Evolutionary conservation across 2,113 vertebrate species (phyloP).

Genomic region (Cynopterus brachyotis): DNA sequence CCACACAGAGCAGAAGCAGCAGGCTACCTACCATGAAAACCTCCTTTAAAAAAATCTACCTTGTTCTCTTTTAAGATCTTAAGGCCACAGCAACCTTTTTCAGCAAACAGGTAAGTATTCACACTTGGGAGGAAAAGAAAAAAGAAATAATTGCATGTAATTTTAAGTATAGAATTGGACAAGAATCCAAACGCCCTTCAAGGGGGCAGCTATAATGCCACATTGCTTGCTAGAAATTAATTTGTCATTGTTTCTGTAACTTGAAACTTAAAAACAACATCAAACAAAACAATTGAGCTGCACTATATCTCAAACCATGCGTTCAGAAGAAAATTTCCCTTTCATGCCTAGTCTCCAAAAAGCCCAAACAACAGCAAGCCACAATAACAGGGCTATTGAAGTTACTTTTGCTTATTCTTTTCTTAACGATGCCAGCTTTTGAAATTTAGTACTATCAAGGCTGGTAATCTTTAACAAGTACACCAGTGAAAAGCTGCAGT

Average conservation of each 20-base stretch:
- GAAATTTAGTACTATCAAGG: conserved; percentile 82
- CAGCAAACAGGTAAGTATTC: conserved; percentile 61
- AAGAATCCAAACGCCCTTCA: conserved; percentile 63
- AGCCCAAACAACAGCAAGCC: conserved; percentile 71
- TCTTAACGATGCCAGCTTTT: conserved; percentile 80
- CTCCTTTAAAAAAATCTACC: not conserved
- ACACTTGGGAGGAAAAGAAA: conserved; percentile 41
- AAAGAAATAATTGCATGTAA: conserved; percentile 51
- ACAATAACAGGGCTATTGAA: conserved; percentile 73
- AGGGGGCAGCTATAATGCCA: conserved; percentile 60
- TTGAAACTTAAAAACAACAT: conserved; percentile 68
- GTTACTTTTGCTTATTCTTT: conserved; percentile 76
- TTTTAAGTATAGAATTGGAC: conserved; percentile 49
- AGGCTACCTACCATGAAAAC: not conserved
- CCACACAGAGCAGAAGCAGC: not conserved
- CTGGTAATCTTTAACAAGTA: conserved; percentile 84
- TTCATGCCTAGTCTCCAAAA: conserved; percentile 75
- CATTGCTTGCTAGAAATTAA: conserved; percentile 65
- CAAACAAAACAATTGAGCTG: conserved; percentile 64
- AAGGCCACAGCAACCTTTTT: conserved; percentile 60
- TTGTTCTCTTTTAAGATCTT: conserved; percentile 48
- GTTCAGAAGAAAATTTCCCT: conserved; percentile 72
- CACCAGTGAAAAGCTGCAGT: conserved; percentile 72
- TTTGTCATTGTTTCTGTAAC: conserved; percentile 75
- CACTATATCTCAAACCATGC: conserved; percentile 56